phyloP scores from a whole-genome alignment of 2,113 vertebrate genomes.

The Ammodytes dubius region DNA sequence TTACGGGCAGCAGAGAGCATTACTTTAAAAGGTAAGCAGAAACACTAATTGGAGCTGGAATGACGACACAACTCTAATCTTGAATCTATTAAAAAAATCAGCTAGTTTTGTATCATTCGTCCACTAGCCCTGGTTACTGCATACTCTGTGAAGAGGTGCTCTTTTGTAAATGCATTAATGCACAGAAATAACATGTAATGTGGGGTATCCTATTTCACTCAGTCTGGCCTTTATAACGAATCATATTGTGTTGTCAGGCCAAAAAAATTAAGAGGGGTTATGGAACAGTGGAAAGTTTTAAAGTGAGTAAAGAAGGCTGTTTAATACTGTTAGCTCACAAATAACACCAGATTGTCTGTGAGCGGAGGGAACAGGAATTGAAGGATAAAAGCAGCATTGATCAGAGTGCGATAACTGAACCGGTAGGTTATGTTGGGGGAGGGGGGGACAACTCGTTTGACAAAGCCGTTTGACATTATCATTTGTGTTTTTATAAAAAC shows the following conservation, averaged over 20 bases:
- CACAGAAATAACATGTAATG: slow-evolving; percentile 17
- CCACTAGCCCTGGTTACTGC: slow-evolving; percentile 24
- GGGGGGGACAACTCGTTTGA: not conserved
- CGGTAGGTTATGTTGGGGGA: slow-evolving; percentile 3
- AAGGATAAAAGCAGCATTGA: slow-evolving; percentile 37
- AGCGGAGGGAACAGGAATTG: not conserved
- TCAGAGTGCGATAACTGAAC: not conserved
- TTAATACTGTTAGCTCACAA: slow-evolving; percentile 68
- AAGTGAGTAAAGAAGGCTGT: slow-evolving; percentile 26
- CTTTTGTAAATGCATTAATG: slow-evolving; percentile 1
- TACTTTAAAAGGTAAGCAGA: slow-evolving; percentile 44
- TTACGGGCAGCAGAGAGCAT: slow-evolving; percentile 28
- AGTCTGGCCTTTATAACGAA: slow-evolving; percentile 9
- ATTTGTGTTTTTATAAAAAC: not conserved
- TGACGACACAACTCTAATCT: slow-evolving; percentile 20
- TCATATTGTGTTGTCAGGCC: not conserved
- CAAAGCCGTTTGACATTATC: not conserved
- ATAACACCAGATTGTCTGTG: slow-evolving; percentile 34
- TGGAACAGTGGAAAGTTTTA: slow-evolving; percentile 7
- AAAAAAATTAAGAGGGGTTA: not conserved
- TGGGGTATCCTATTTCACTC: slow-evolving; percentile 7
- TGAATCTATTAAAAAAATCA: slow-evolving; percentile 32
- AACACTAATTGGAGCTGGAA: slow-evolving; percentile 39
- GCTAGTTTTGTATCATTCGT: slow-evolving; percentile 12
- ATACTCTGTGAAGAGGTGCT: slow-evolving; percentile 15